A percentile compares a stretch with the other conserved stretches of the same genome.
phyloP scores from a whole-genome alignment of 1,140 invertebrate genomes.

The Eulimnadia texana region DNA sequence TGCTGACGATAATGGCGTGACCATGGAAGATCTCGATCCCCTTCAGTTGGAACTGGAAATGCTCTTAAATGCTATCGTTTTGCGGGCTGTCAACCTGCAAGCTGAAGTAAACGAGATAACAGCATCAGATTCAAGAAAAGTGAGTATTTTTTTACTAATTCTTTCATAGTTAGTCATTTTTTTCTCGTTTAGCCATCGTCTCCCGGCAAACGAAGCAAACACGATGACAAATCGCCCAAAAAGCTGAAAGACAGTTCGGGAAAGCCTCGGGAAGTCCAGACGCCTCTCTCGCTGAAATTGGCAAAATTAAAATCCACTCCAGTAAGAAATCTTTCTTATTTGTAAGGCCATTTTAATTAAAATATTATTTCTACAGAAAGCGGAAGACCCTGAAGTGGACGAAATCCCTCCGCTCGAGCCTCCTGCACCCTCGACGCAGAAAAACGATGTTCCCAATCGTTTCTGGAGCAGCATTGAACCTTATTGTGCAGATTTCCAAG shows the following conservation, averaged over 20 bases:
- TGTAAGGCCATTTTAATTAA: conserved; percentile 17
- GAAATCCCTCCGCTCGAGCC: conserved; percentile 42
- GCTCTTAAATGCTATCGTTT: conserved; percentile 60
- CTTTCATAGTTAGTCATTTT: background rate
- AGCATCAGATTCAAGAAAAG: conserved; percentile 28
- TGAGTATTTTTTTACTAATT: conserved; percentile 16
- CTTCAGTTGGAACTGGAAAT: conserved; percentile 79
- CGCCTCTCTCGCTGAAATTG: conserved; percentile 5
- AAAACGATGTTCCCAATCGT: conserved; percentile 84
- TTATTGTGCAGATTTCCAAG: conserved; percentile 73
- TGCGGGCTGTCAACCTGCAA: conserved; percentile 56
- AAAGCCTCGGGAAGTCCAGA: conserved; percentile 6
- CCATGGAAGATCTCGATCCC: conserved; percentile 66
- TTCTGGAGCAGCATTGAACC: conserved; percentile 91
- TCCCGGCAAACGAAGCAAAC: conserved; percentile 27
- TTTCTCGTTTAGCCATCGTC: conserved; percentile 16
- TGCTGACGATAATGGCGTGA: conserved; percentile 45
- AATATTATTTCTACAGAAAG: background rate
- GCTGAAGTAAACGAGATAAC: conserved; percentile 41
- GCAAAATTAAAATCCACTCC: background rate
- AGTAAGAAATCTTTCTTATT: background rate
- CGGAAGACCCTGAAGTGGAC: conserved; percentile 18
- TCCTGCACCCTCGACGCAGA: conserved; percentile 48
- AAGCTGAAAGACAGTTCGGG: conserved; percentile 26
- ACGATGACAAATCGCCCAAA: conserved; percentile 29